Percentiles rank a stretch among this genome's conserved stretches.
Conservation (phyloP, 1,140 invertebrate genomes). For the Atta colombica region DNA sequence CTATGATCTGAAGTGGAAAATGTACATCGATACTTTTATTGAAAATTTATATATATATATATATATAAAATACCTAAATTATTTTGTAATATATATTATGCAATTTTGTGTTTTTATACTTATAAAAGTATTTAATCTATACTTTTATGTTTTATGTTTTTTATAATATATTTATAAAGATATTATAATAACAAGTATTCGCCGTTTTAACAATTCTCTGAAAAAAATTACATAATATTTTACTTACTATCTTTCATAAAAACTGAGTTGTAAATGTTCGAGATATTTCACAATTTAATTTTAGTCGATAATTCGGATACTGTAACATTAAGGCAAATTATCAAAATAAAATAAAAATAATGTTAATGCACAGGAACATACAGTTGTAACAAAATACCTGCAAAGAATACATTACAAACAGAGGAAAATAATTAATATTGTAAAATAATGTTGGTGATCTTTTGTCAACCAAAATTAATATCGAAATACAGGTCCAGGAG, state of each 20-base stretch:
- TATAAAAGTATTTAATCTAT: no score
- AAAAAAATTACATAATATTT: slow-evolving; percentile 33
- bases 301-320: slow-evolving; percentile 55
- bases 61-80: neutral
- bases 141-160: neutral
- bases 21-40: neutral
- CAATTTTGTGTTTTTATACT: neutral
- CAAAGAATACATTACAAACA: neutral
- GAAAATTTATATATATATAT: neutral
- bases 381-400: slow-evolving; percentile 14
- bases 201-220: neutral
- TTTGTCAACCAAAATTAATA: neutral
- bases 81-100: neutral
- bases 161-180: neutral
- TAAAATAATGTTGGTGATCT: neutral
- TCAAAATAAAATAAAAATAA: slow-evolving; percentile 51
- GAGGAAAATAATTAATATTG: neutral
- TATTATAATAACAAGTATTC: neutral
- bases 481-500: neutral
- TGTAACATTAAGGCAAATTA: slow-evolving; percentile 43
- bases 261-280: slow-evolving; percentile 31
- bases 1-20: neutral
- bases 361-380: neutral
- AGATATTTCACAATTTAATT: slow-evolving; percentile 55
- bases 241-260: slow-evolving; percentile 18